phyloP scores from a whole-genome alignment of 2,113 vertebrate genomes.

The Tringa solitaria region DNA sequence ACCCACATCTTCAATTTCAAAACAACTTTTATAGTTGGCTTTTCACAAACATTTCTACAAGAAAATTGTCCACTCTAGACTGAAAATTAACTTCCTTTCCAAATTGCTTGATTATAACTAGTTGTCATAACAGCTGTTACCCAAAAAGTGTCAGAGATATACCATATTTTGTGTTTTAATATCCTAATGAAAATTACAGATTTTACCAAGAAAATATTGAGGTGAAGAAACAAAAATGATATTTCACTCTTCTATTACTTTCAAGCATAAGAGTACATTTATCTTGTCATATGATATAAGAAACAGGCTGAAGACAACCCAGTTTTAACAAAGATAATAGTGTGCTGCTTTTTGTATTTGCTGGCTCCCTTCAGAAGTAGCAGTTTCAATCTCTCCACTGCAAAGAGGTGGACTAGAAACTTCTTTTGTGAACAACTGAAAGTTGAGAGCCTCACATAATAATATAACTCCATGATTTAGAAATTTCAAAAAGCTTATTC shows the following conservation, averaged over 20 bases:
- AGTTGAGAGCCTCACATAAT: neutral
- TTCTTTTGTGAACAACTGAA: neutral
- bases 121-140: neutral
- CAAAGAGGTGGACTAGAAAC: neutral
- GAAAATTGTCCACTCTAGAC: neutral
- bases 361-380: neutral
- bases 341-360: neutral
- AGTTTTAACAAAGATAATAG: neutral
- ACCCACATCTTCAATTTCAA: conserved; percentile 1
- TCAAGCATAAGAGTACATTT: neutral
- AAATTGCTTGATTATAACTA: neutral
- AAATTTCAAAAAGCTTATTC: neutral
- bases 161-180: neutral
- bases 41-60: neutral
- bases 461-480: fast-evolving
- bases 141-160: neutral
- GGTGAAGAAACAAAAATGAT: neutral
- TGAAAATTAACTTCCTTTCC: neutral
- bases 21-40: neutral
- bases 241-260: neutral
- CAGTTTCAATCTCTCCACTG: neutral
- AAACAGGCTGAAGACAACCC: neutral
- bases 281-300: neutral
- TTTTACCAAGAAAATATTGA: neutral
- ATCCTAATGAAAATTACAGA: neutral